Conservation (phyloP, 2,113 vertebrate genomes). For the Hemiscyllium ocellatum region DNA sequence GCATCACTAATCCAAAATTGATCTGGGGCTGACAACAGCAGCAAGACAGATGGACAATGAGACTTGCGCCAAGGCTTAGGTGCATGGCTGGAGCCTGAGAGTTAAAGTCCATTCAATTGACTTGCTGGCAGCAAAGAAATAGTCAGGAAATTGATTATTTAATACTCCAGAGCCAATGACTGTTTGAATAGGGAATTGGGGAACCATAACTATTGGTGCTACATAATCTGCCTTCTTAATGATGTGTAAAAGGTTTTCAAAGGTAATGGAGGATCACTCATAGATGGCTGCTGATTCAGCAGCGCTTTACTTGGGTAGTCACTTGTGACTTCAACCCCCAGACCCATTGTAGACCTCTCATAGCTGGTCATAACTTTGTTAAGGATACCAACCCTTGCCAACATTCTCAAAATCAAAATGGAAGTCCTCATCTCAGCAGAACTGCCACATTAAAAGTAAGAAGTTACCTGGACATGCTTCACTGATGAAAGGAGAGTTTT, state of each 20-base stretch:
- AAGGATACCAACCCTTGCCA: background rate
- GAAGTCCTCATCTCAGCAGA: background rate
- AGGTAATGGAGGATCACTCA: background rate
- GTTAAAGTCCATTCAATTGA: background rate
- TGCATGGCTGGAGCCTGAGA: background rate
- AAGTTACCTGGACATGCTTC: background rate
- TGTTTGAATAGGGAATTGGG: background rate
- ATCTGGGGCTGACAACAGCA: background rate
- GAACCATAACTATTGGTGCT: background rate
- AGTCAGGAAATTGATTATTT: background rate
- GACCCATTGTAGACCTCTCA: background rate
- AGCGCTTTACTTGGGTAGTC: background rate
- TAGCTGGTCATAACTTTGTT: background rate
- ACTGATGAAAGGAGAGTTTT: background rate
- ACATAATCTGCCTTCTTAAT: background rate
- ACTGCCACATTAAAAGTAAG: background rate
- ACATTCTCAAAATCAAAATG: background rate
- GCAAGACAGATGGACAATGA: background rate
- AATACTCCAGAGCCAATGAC: background rate
- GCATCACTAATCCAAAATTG: too few species aligned
- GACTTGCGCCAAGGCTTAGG: background rate
- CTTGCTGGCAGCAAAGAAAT: background rate
- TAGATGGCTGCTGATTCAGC: background rate
- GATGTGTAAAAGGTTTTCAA: background rate
- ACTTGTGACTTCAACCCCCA: background rate